Conservation (phyloP, 2,113 vertebrate species). For the Ceyx cyanopectus region DNA sequence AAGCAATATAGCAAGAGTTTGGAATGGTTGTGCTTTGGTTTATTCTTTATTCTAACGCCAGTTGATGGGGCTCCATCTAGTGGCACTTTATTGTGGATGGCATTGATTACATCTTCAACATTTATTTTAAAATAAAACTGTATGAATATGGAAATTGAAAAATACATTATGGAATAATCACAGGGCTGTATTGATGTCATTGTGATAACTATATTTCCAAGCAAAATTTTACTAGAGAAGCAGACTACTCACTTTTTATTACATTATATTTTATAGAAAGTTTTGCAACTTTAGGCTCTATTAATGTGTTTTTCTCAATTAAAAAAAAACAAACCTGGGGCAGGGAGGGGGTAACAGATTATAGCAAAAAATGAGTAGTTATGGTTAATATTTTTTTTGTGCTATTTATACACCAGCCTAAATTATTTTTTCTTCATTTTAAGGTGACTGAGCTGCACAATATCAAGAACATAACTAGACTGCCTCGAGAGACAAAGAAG, state of each 20-base stretch:
- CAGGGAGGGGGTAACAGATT: rapidly evolving
- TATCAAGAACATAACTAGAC: slow-evolving; percentile 97
- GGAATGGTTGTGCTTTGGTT: not conserved
- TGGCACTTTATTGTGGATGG: not conserved
- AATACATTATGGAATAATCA: not conserved
- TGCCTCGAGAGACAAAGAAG: slow-evolving; percentile 98
- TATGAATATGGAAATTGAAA: not conserved
- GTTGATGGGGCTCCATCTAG: not conserved
- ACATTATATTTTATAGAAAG: not conserved
- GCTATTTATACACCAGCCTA: slow-evolving; percentile 4
- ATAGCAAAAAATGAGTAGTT: not conserved
- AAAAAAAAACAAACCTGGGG: not conserved
- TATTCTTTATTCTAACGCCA: not conserved
- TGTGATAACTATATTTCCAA: not conserved
- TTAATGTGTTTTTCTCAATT: not conserved
- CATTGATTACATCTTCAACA: not conserved
- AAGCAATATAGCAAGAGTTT: not conserved
- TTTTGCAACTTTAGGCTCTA: not conserved
- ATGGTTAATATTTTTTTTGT: not conserved
- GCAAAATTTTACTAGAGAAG: not conserved
- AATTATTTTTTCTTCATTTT: slow-evolving; percentile 75
- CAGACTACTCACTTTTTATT: not conserved
- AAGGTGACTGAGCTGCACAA: slow-evolving; percentile 98
- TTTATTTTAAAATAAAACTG: not conserved
- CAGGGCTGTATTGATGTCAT: not conserved